Conservation (phyloP, 2,113 vertebrate genomes). For the Podocnemis expansa region DNA sequence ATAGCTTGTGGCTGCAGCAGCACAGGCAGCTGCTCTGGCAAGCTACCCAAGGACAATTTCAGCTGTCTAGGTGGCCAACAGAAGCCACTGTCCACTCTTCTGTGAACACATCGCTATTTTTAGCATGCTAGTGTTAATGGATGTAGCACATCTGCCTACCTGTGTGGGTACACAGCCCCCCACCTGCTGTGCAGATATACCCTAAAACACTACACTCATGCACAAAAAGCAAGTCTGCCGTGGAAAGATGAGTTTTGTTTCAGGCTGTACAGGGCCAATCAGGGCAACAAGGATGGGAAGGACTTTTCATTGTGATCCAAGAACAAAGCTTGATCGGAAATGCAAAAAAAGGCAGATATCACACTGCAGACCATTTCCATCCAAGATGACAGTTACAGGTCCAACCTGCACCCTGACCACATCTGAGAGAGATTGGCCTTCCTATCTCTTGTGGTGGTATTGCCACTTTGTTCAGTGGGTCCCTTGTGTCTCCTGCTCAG, state of each 20-base stretch:
- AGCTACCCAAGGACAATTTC: not conserved
- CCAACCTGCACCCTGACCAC: not conserved
- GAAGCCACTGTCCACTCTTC: not conserved
- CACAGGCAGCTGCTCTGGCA: not conserved
- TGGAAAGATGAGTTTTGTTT: rapidly evolving
- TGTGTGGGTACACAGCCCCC: no score
- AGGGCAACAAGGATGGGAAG: not conserved
- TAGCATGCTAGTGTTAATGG: no score
- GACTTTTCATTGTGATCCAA: no score
- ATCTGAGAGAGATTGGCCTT: not conserved
- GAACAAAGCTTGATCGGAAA: not conserved
- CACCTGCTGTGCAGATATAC: not conserved
- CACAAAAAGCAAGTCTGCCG: not conserved
- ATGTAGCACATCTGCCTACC: no score
- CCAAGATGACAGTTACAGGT: not conserved
- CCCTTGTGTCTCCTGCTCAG: not conserved
- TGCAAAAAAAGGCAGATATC: not conserved
- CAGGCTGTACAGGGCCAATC: not conserved
- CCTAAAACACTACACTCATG: not conserved
- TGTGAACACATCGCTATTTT: no score
- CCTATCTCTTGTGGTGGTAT: not conserved
- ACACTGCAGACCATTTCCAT: not conserved
- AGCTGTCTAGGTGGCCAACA: not conserved
- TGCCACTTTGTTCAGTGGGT: not conserved
- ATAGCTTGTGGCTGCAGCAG: not conserved